A percentile compares a stretch with the other conserved stretches of the same genome.
These are phyloP conservation scores for Caenorhabditis sp. DNA, from an alignment of 2,888 invertebrate genomes.

Conservation along the genomic window DNA sequence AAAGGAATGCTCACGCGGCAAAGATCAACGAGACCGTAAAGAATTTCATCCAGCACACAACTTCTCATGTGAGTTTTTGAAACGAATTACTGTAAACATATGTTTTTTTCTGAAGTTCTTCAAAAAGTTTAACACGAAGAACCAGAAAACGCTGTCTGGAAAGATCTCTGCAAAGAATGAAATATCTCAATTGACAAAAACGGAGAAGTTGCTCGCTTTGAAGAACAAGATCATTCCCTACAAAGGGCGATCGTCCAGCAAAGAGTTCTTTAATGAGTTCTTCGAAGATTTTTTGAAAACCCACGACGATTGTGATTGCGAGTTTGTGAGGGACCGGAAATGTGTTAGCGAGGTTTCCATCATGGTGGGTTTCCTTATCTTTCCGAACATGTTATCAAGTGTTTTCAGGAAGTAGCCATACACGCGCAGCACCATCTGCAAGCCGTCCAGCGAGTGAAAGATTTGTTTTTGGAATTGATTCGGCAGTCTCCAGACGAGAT, in stretches of 20 bases:
- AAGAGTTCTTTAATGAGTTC: background rate
- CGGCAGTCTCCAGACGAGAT: background rate
- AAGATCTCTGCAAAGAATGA: background rate
- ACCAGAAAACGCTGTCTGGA: background rate
- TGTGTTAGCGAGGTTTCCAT: background rate
- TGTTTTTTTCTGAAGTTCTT: too few species aligned
- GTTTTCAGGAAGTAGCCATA: constrained; percentile 1
- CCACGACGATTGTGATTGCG: background rate
- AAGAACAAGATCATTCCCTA: constrained; percentile 2
- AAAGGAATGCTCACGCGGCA: background rate
- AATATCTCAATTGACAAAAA: background rate
- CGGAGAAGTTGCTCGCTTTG: background rate
- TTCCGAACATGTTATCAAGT: too few species aligned
- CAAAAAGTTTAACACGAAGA: background rate
- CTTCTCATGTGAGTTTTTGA: background rate
- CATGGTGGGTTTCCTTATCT: background rate
- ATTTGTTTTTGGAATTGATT: background rate
- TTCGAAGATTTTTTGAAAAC: background rate
- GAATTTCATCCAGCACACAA: background rate
- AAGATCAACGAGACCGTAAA: constrained; percentile 3
- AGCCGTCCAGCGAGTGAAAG: background rate
- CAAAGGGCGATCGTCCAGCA: background rate
- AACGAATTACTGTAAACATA: too few species aligned
- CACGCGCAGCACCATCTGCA: constrained; percentile 1
- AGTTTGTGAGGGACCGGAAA: background rate